These are phyloP conservation scores for Apis mellifera DNA, from an alignment of 1,140 invertebrate species.

Conservation along the genomic window DNA sequence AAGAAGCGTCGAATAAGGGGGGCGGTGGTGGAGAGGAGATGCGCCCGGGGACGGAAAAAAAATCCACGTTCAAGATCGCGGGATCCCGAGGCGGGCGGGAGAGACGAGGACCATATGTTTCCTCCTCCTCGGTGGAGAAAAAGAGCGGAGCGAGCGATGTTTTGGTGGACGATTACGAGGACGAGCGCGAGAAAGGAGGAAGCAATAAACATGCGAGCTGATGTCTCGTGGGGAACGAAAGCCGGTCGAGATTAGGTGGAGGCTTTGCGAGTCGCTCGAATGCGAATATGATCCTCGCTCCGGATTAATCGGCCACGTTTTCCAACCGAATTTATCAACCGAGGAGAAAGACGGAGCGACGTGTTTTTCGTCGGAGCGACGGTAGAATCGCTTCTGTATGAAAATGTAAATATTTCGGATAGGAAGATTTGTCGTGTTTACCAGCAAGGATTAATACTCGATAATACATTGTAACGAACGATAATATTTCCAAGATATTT, in stretches of 20 bases:
- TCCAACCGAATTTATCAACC: background rate
- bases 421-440: no score
- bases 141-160: background rate
- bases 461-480: no score
- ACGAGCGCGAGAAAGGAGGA: conserved; percentile 26
- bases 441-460: no score
- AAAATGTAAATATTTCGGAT: no score
- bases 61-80: conserved; percentile 42
- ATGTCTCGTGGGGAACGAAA: conserved; percentile 25
- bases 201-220: conserved; percentile 36
- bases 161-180: conserved; percentile 45
- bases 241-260: background rate
- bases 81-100: background rate
- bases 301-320: conserved; percentile 12
- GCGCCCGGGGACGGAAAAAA: conserved; percentile 53
- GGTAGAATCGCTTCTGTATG: no score
- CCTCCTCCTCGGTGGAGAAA: background rate
- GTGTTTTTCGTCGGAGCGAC: background rate
- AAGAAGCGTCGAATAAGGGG: conserved; percentile 58
- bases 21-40: background rate
- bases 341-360: background rate
- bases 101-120: conserved; percentile 43
- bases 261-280: background rate
- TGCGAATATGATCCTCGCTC: conserved; percentile 9
- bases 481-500: no score